A percentile compares a stretch with the other conserved stretches of the same genome.
Conservation (phyloP, 2,797 vertebrate species). For the Epinephelus awoara region DNA sequence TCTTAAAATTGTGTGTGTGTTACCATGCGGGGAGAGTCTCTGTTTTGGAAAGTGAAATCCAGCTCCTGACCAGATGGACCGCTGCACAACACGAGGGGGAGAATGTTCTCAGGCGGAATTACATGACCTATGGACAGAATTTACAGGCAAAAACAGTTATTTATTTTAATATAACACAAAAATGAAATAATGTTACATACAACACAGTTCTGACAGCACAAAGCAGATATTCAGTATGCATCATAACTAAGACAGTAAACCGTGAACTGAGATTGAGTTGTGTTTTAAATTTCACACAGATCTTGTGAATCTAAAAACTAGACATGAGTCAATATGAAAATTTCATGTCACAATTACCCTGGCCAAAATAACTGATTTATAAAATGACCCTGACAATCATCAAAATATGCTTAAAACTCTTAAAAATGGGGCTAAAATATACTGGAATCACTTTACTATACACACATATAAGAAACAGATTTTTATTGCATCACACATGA, state of each 20-base stretch:
- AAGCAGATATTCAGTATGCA: neutral
- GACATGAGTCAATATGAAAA: no score
- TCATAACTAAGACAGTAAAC: neutral
- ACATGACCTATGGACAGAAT: constrained; percentile 89
- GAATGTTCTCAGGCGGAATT: constrained; percentile 94
- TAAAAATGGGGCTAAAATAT: no score
- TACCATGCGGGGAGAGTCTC: constrained; percentile 93
- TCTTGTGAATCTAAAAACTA: neutral
- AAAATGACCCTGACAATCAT: no score
- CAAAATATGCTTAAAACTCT: no score
- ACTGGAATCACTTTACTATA: no score
- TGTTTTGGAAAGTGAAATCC: constrained; percentile 94
- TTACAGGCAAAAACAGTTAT: neutral
- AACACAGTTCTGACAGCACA: neutral
- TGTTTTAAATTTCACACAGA: constrained; percentile 2
- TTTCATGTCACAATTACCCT: no score
- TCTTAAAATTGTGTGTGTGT: neutral
- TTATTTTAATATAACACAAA: constrained; percentile 6
- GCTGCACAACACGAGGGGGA: constrained; percentile 92
- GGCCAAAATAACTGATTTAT: no score
- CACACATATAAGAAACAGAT: no score
- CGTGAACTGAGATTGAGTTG: neutral
- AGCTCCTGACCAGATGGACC: constrained; percentile 95
- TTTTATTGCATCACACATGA: no score
- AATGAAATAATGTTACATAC: neutral